Conservation (phyloP, 2,888 invertebrate genomes). For the Cacoxenus indagator region DNA sequence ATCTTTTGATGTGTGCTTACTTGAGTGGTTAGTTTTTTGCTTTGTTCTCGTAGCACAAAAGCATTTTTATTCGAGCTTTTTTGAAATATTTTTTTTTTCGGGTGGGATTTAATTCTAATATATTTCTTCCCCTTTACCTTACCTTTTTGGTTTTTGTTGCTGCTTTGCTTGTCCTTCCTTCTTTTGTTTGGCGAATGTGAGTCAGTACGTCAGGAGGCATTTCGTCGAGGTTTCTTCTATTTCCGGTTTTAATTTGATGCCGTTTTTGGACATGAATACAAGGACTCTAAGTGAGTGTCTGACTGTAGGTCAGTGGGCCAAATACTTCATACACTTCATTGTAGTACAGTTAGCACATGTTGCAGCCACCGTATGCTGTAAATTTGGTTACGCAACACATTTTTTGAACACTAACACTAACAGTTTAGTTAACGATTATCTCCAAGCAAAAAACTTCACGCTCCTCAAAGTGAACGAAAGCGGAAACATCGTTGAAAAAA, state of each 20-base stretch:
- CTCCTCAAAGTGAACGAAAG: not conserved
- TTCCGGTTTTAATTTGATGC: conserved; percentile 60
- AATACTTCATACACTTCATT: not conserved
- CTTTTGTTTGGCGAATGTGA: conserved; percentile 59
- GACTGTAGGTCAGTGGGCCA: not conserved
- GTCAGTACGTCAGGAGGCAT: conserved; percentile 63
- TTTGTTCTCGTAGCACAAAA: conserved; percentile 50
- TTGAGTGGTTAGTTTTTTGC: conserved; percentile 58
- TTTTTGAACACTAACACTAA: not conserved
- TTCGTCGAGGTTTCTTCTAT: conserved; percentile 55
- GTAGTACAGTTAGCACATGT: conserved; percentile 57
- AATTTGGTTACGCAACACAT: not conserved
- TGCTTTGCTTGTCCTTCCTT: conserved; percentile 30
- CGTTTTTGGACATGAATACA: conserved; percentile 16
- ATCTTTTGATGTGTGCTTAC: conserved; percentile 31
- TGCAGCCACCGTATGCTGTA: conserved; percentile 24
- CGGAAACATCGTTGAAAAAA: not conserved
- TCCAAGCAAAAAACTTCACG: not conserved
- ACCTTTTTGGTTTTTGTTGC: conserved; percentile 44
- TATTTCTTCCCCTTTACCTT: conserved; percentile 38
- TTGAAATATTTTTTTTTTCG: conserved; percentile 47
- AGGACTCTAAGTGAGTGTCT: too few species aligned
- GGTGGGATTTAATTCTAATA: conserved; percentile 43
- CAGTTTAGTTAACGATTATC: not conserved
- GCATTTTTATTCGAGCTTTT: conserved; percentile 62